Base-by-base conservation (phyloP, 30 jellyfish, hydroid and myxozoan genomes). In the Phacellophora camtschatica region DNA sequence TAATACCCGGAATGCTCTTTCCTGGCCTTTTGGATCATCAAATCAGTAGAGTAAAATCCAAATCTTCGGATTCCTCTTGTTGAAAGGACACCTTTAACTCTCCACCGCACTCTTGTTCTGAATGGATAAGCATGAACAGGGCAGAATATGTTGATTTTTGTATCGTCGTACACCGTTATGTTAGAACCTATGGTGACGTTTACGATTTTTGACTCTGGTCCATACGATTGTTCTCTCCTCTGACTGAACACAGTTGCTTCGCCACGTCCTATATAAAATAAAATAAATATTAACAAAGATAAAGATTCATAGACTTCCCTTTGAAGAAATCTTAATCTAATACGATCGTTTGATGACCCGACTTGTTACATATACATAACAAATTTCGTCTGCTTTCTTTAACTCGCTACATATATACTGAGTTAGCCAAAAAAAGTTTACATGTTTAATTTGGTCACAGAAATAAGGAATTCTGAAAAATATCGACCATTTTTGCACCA, bases 241-340 rank as follows among this genome's bases (percentile, higher is more conserved):
- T 77, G 74, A 55, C 96, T 83, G 76, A 90, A 82, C 23, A 90
- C 84, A 5, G 97, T 90, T 42, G 97, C 90, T 39, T 90, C 95
- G 36, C 92, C 90, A 16, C 87, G 68, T 46, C 34, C 97, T 90
- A 56, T 15, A 32, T 28, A 15, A 31, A 22, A 23, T 23, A 36
- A 71, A 53, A 15, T 16, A n/a, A 3, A 27, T n/a, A n/a, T n/a
- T n/a, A n/a, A n/a, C n/a, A n/a, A n/a, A n/a, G n/a, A n/a, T n/a
- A n/a, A n/a, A n/a, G n/a, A n/a, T n/a, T n/a, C n/a, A n/a, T n/a
- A n/a, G n/a, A n/a, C n/a, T n/a, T n/a, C n/a, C n/a, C n/a, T n/a
- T n/a, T n/a, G n/a, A n/a, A n/a, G n/a, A n/a, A n/a, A n/a, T n/a
- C n/a, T n/a, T n/a, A n/a, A n/a, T n/a, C n/a, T n/a, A n/a, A n/a